These are phyloP conservation scores for Cyphomyrus plagiostoma DNA, from an alignment of 2,113 vertebrate species.

Conservation along the genomic window DNA sequence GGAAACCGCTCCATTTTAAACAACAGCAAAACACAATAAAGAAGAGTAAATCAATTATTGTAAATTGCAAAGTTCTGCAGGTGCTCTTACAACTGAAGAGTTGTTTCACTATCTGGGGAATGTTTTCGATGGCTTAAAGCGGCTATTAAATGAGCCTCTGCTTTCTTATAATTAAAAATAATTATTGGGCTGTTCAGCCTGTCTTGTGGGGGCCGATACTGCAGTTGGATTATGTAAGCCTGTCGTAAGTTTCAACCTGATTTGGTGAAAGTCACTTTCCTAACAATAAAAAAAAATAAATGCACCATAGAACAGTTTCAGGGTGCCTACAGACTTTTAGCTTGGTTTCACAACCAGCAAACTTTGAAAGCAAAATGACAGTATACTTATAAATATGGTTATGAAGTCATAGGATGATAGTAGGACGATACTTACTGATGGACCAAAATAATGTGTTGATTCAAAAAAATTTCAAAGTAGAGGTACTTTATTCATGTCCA, in stretches of 20 bases:
- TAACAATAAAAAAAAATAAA: neutral
- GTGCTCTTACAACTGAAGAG: neutral
- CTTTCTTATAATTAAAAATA: slow-evolving; percentile 5
- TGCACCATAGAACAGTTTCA: neutral
- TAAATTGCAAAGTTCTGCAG: neutral
- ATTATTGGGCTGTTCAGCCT: neutral
- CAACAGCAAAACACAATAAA: neutral
- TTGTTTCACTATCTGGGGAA: neutral
- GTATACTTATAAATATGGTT: neutral
- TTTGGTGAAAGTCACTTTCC: neutral
- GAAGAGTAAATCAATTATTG: neutral
- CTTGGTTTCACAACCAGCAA: neutral
- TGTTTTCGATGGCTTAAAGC: neutral
- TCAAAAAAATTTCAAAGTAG: neutral
- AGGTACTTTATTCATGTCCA: neutral
- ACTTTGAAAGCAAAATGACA: neutral
- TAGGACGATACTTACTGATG: neutral
- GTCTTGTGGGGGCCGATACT: neutral
- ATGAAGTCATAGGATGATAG: neutral
- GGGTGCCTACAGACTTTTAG: neutral
- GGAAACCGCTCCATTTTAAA: neutral
- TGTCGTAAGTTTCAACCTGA: neutral
- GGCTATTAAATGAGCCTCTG: neutral
- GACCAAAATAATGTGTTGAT: neutral
- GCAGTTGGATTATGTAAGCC: neutral